Evolutionary conservation across 2,888 invertebrate genomes (phyloP), one percentile per base, ranked within the genome.

Genomic region (Elegia similella): DNA sequence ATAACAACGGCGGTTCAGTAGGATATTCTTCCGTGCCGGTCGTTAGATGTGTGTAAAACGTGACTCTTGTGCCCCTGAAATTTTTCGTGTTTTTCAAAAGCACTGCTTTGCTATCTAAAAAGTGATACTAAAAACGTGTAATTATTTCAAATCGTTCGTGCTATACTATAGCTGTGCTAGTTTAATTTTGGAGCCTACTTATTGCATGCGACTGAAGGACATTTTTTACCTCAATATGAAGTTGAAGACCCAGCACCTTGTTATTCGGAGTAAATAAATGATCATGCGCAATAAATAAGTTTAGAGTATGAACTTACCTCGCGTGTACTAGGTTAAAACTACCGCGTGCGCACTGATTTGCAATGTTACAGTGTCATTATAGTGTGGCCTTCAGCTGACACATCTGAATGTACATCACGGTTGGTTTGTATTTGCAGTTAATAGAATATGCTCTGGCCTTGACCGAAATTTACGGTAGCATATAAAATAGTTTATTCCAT

Each of bases 151-250:
- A 74, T 64, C 61, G 64, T 59, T 70, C 64, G 55, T 61, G 56
- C 62, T 60, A 64, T n/a, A n/a, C n/a, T n/a, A 23, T 68, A 64
- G 66, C 60, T 59, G 86, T 86, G 84, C 73, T 72, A 77, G 80
- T 86, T 89, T 88, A 88, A 85, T 86, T 86, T 88, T 89, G 89
- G 88, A 89, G 86, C 82, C 77, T 79, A 82, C 75, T 76, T 69
- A 65, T 73, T 65, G 65, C 86, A 86, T 87, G 87, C 88, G 80
- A 59, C 72, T 64, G 53, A 63, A 34, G 16, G 15, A 63, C 58
- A 54, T 58, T 52, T 84, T 87, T 84, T 87, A 89, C 88, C 88
- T 87, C 73, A 66, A 69, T 68, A 66, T 63, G 69, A 68, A 78
- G 67, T 69, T 65, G 79, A 74, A 76, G 80, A 69, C 77, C 90